phyloP scores from a whole-genome alignment of 2,113 vertebrate genomes.

The Eclectus roratus region DNA sequence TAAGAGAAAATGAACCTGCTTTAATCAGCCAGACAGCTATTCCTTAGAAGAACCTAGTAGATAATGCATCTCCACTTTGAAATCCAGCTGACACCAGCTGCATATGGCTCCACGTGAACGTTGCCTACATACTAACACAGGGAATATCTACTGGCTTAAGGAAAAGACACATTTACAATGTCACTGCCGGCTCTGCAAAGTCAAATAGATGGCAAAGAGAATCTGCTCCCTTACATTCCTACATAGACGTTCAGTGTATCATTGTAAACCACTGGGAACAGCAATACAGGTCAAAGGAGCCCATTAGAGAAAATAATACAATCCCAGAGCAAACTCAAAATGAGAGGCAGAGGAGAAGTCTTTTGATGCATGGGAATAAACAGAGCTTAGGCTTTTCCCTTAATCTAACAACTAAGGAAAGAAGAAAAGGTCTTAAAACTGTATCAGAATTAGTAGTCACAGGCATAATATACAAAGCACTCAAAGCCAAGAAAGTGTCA shows the following conservation, averaged over 20 bases:
- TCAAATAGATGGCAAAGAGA: background rate
- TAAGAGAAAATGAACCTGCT: background rate
- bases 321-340: background rate
- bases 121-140: background rate
- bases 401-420: background rate
- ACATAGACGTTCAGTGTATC: rapidly evolving
- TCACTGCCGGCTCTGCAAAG: background rate
- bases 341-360: background rate
- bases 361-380: background rate
- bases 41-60: background rate
- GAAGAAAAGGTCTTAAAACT: background rate
- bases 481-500: background rate
- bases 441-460: background rate
- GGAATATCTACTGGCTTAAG: background rate
- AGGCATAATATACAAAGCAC: background rate
- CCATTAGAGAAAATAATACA: background rate
- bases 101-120: background rate
- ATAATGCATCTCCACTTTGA: background rate
- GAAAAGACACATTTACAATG: background rate
- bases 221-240: background rate
- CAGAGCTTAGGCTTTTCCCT: background rate
- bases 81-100: background rate
- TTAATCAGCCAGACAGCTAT: background rate
- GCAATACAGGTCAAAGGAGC: background rate
- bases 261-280: background rate